A percentile compares a stretch with the other conserved stretches of the same genome.
phyloP scores from a whole-genome alignment of 2,888 invertebrate genomes.

The Chouioia cunea region DNA sequence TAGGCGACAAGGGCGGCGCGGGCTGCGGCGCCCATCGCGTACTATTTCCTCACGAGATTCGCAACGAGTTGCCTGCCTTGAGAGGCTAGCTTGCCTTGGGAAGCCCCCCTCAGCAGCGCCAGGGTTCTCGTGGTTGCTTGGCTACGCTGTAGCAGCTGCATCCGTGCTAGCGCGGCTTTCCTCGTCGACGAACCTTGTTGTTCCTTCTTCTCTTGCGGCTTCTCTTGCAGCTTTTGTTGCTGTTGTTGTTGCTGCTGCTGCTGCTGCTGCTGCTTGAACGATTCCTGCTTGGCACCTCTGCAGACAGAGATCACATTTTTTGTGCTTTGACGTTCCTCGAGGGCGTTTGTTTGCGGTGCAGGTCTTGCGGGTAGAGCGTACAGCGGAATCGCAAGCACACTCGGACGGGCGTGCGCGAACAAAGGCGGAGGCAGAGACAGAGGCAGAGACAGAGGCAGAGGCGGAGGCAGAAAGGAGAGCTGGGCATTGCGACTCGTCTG shows the following conservation, averaged over 20 bases:
- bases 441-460: no score
- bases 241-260: constrained; percentile 38
- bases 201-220: constrained; percentile 43
- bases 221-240: constrained; percentile 16
- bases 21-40: constrained; percentile 25
- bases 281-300: constrained; percentile 67
- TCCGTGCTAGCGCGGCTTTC: constrained; percentile 4
- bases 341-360: constrained; percentile 2
- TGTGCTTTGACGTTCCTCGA: constrained; percentile 7
- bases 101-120: constrained; percentile 54
- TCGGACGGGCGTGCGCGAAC: not conserved
- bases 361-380: no score
- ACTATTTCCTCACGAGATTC: constrained; percentile 45
- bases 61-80: constrained; percentile 39
- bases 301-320: constrained; percentile 49
- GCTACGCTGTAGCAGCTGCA: constrained; percentile 39
- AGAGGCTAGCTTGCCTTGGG: constrained; percentile 42
- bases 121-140: constrained; percentile 45
- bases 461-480: no score
- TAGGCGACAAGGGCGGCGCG: constrained; percentile 19
- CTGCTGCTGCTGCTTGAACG: constrained; percentile 61
- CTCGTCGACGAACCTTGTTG: constrained; percentile 6
- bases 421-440: not conserved
- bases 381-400: constrained; percentile 9
- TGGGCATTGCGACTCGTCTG: constrained; percentile 25